A percentile compares a stretch with the other conserved stretches of the same genome.
Conservation (phyloP, 64 coral and sea anemone species). For the Porites lutea region DNA sequence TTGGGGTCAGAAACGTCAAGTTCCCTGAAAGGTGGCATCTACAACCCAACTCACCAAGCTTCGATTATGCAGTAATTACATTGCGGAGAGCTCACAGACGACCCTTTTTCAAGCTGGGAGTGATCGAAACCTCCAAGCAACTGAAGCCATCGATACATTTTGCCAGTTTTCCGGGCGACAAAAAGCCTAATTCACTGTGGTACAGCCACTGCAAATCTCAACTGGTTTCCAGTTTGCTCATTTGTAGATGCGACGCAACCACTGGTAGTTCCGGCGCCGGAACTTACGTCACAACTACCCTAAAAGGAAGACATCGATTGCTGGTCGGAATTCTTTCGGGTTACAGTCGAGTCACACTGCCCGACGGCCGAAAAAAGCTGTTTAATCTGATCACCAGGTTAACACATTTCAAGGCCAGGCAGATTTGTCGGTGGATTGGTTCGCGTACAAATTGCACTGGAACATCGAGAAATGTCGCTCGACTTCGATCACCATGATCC, state of each 20-base stretch:
- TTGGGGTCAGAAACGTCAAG: slow-evolving; percentile 22
- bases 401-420: slow-evolving; percentile 33
- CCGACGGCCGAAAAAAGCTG: background rate
- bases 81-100: slow-evolving; percentile 47
- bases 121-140: background rate
- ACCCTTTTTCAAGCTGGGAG: slow-evolving; percentile 52
- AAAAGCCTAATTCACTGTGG: slow-evolving; percentile 61
- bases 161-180: slow-evolving; percentile 87
- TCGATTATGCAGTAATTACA: slow-evolving; percentile 83
- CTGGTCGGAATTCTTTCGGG: slow-evolving; percentile 79
- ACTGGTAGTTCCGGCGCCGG: slow-evolving; percentile 84
- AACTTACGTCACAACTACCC: slow-evolving; percentile 35
- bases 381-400: slow-evolving; percentile 73
- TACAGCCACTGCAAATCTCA: slow-evolving; percentile 62
- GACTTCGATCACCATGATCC: background rate
- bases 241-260: slow-evolving; percentile 72
- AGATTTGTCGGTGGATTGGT: slow-evolving; percentile 80
- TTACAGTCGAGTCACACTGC: background rate
- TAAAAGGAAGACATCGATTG: slow-evolving; percentile 41
- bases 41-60: background rate
- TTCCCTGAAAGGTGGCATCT: slow-evolving; percentile 57
- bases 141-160: slow-evolving; percentile 68
- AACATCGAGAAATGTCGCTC: background rate
- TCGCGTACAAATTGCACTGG: background rate
- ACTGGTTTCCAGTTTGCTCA: slow-evolving; percentile 40